A percentile compares a stretch with the other conserved stretches of the same genome.
phyloP scores from a whole-genome alignment of 2,797 vertebrate genomes.

The Argyrosomus regius region DNA sequence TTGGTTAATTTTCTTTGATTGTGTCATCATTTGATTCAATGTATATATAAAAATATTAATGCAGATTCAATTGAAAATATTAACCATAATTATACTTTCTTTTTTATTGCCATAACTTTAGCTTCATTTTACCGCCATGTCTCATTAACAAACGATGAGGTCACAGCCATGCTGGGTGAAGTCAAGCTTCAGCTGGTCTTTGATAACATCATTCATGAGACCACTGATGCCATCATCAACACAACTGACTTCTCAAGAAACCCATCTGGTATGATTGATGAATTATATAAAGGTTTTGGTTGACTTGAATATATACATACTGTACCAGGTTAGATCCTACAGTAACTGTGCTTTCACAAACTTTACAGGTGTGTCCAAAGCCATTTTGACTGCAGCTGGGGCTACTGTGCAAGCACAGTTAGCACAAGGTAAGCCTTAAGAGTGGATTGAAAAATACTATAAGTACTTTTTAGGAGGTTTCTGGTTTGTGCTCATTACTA shows the following conservation, averaged over 20 bases:
- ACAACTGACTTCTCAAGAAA: conserved; percentile 66
- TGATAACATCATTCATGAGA: conserved; percentile 70
- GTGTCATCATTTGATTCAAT: neutral
- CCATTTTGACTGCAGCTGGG: conserved; percentile 74
- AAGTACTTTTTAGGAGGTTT: neutral
- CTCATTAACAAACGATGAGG: conserved; percentile 39
- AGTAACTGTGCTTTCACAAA: neutral
- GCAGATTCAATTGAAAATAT: neutral
- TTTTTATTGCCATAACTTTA: conserved; percentile 10
- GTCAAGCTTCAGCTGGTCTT: conserved; percentile 69
- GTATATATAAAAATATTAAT: neutral
- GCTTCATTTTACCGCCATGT: conserved; percentile 71
- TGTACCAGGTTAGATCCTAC: neutral
- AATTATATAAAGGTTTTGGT: neutral
- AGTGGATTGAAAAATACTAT: neutral
- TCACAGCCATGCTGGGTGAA: conserved; percentile 66
- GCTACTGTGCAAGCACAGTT: conserved; percentile 53
- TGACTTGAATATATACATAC: neutral
- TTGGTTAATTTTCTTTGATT: neutral
- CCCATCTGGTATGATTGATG: conserved; percentile 43
- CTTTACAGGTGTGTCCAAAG: conserved; percentile 70
- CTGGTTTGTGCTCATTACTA: neutral
- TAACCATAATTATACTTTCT: neutral
- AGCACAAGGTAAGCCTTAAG: conserved; percentile 47
- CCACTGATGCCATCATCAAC: conserved; percentile 77